Conservation (phyloP, 53 echinoderm and acorn worm species). For the Paracentrotus lividus region DNA sequence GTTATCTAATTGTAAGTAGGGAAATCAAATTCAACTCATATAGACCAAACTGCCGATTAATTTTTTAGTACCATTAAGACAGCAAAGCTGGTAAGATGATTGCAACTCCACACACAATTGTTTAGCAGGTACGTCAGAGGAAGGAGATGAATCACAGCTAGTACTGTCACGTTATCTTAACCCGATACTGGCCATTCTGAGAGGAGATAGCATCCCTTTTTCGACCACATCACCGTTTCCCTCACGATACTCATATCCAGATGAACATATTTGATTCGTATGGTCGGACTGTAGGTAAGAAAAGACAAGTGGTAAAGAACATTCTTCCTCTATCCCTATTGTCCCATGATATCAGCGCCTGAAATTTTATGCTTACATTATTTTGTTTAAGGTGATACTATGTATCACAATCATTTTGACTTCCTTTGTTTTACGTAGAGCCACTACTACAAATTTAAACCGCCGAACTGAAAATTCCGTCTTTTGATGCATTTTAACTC, state of each 20-base stretch:
- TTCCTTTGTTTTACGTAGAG: too few species aligned
- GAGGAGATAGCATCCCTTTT: neutral
- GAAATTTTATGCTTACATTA: neutral
- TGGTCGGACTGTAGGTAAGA: neutral
- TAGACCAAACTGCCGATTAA: too few species aligned
- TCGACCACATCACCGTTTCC: neutral
- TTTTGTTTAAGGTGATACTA: neutral
- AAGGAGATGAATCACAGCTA: neutral
- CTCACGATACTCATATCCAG: neutral
- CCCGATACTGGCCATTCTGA: neutral
- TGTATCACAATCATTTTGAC: too few species aligned
- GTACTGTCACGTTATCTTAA: neutral
- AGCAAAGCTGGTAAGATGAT: conserved; percentile 92
- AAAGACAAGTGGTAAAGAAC: neutral
- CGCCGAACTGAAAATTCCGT: neutral
- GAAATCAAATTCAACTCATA: too few species aligned
- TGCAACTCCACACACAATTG: conserved; percentile 78
- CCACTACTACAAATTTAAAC: too few species aligned
- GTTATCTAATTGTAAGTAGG: too few species aligned
- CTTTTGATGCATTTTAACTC: too few species aligned
- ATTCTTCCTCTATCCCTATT: too few species aligned
- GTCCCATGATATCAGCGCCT: neutral
- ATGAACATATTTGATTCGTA: neutral
- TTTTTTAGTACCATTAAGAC: conserved; percentile 77
- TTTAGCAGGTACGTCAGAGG: conserved; percentile 10